Base-by-base conservation (phyloP, 1,140 invertebrate species). In the Drosophila parvula region DNA sequence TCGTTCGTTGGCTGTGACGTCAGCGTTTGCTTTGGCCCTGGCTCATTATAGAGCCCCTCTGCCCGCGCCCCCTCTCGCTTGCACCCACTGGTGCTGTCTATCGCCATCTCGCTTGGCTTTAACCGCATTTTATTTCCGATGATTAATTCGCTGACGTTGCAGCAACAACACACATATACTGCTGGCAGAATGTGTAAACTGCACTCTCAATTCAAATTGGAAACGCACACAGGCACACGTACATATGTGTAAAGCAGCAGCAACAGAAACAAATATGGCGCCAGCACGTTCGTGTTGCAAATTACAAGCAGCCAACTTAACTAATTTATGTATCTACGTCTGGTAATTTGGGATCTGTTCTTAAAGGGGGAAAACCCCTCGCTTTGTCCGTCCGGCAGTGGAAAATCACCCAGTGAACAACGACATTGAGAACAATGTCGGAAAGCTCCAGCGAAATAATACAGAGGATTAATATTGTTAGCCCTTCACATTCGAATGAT, bases 101-200 rank as follows among this genome's bases (percentile, higher is more conserved):
- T 63, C 43, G 50, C 63, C 67, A 77, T 55, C 51, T 55, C 51
- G 65, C 70, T 88, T 84, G 70, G 71, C 63, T 88, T 88, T 74
- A 89, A 79, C 84, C 84, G 80, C 78, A 86, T 69, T 83, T 68
- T 77, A 50, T 70, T 73, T 79, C 47, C 78, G 61, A 89, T 88
- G 83, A 88, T 89, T 88, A 88, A 89, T 88, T 83, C 77, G 77
- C 80, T 89, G 83, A 83, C 83, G 84, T 63, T 86, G 78, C 60
- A 79, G 47, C 65, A 65, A 65, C 53, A 61, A 70, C 62, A 67
- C 32, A 67, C 64, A 77, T 62, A 63, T 45, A 62, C 43, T 40
- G 34, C 36, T 48, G 47, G 34, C 68, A 58, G 60, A 51, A 55
- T 74, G 74, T 79, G 64, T 32, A 61, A 51, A 53, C 57, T 50